phyloP scores from a whole-genome alignment of 2,888 invertebrate genomes.

The Ecliptopera silaceata region DNA sequence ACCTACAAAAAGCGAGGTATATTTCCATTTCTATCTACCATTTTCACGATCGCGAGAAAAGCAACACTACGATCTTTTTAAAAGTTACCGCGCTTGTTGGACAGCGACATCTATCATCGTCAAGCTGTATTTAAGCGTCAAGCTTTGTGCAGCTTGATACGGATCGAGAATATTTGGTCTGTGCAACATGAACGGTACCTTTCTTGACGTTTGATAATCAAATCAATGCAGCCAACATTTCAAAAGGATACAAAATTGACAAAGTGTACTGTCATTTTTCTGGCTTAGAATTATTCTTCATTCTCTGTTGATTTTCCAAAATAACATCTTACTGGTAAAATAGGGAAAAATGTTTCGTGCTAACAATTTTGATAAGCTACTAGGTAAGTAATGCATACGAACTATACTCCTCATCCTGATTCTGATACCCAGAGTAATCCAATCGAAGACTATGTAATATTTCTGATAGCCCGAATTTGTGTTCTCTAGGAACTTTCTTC shows the following conservation, averaged over 20 bases:
- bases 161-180: neutral
- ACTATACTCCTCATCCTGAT: conserved; percentile 8
- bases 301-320: conserved; percentile 67
- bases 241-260: conserved; percentile 62
- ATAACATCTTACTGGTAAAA: conserved; percentile 59
- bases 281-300: conserved; percentile 61
- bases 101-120: neutral
- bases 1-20: too few species aligned
- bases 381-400: conserved; percentile 75
- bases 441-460: conserved; percentile 18
- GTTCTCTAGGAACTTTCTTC: conserved; percentile 36
- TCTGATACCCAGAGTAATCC: neutral
- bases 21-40: neutral
- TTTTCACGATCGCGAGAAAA: neutral
- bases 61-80: too few species aligned
- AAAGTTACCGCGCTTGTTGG: too few species aligned
- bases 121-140: neutral
- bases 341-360: conserved; percentile 83
- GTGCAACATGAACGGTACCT: conserved; percentile 18
- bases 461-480: conserved; percentile 15
- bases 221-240: conserved; percentile 29
- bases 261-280: conserved; percentile 78
- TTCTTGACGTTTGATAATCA: too few species aligned
- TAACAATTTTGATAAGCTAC: conserved; percentile 85
- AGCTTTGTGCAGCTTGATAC: too few species aligned